A percentile compares a stretch with the other conserved stretches of the same genome.
Evolutionary conservation across 2,113 vertebrate genomes (phyloP).

Genomic region (Sturnus vulgaris): DNA sequence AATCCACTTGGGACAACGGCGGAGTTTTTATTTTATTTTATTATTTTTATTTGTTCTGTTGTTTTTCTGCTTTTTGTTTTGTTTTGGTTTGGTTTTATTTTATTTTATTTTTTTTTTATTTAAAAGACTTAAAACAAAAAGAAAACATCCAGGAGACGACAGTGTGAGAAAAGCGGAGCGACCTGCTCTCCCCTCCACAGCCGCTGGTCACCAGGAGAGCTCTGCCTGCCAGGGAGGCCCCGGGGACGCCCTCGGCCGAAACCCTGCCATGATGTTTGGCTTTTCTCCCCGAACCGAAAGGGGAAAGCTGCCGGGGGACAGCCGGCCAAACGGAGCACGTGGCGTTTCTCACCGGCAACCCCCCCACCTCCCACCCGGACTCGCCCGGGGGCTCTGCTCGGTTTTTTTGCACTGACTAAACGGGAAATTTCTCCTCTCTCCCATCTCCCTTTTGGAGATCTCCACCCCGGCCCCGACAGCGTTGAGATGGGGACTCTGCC

Average conservation of each 20-base stretch:
- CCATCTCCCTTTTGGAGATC: slow-evolving; percentile 67
- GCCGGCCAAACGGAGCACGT: slow-evolving; percentile 37
- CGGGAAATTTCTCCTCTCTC: slow-evolving; percentile 51
- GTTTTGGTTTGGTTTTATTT: background rate
- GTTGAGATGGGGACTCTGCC: slow-evolving; percentile 49
- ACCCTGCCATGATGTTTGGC: slow-evolving; percentile 57
- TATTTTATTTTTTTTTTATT: background rate
- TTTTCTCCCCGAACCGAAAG: background rate
- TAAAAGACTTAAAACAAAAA: slow-evolving; percentile 23
- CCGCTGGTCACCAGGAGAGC: slow-evolving; percentile 52
- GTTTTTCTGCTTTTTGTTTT: background rate
- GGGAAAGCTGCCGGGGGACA: slow-evolving; percentile 22
- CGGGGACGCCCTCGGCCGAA: background rate
- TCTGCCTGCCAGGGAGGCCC: background rate
- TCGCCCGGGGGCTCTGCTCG: slow-evolving; percentile 42
- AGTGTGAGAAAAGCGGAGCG: slow-evolving; percentile 60
- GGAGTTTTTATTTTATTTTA: background rate
- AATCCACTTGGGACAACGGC: slow-evolving; percentile 28
- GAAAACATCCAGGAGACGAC: slow-evolving; percentile 59
- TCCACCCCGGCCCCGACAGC: slow-evolving; percentile 6
- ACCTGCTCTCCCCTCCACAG: slow-evolving; percentile 47
- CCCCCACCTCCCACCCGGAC: slow-evolving; percentile 27
- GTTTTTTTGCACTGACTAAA: slow-evolving; percentile 72
- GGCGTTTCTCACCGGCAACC: slow-evolving; percentile 51
- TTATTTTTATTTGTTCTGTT: slow-evolving; percentile 39